These are phyloP conservation scores for Aphelocoma californica DNA, from an alignment of 2,797 vertebrate genomes.

Conservation along the genomic window DNA sequence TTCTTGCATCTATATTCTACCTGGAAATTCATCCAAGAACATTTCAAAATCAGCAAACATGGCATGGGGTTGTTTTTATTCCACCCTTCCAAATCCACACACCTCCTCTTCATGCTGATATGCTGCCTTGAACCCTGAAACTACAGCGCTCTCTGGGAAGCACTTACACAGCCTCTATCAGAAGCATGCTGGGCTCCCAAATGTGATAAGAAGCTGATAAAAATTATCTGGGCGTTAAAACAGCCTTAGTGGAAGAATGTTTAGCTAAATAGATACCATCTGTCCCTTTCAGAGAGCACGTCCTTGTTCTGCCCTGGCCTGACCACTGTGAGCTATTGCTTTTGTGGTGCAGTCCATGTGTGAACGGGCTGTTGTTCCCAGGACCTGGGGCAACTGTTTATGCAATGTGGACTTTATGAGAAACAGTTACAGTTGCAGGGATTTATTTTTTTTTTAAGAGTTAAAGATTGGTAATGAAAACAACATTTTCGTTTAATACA, in stretches of 20 bases:
- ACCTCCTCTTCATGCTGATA: constrained; percentile 53
- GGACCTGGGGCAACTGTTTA: constrained; percentile 62
- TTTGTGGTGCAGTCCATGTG: not conserved
- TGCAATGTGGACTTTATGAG: constrained; percentile 68
- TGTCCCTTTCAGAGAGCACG: constrained; percentile 36
- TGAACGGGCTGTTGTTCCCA: constrained; percentile 58
- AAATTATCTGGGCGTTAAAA: constrained; percentile 57
- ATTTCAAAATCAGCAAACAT: constrained; percentile 60
- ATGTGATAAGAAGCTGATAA: constrained; percentile 68
- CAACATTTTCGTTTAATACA: constrained; percentile 70
- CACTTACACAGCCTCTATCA: constrained; percentile 48
- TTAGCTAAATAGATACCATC: constrained; percentile 71
- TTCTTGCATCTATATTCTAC: constrained; percentile 40
- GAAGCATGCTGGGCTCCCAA: constrained; percentile 53
- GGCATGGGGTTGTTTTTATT: constrained; percentile 45
- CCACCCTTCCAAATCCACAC: not conserved
- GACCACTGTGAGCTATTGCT: constrained; percentile 38
- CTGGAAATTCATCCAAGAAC: constrained; percentile 55
- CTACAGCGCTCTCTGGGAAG: constrained; percentile 35
- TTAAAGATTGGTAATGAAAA: constrained; percentile 66
- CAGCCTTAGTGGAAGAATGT: constrained; percentile 54
- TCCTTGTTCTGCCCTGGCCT: constrained; percentile 35
- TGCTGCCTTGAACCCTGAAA: constrained; percentile 58
- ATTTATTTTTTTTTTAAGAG: not conserved
- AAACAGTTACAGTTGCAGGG: constrained; percentile 34